phyloP scores from a whole-genome alignment of 2,888 invertebrate genomes.

The Dromius quadrimaculatus region DNA sequence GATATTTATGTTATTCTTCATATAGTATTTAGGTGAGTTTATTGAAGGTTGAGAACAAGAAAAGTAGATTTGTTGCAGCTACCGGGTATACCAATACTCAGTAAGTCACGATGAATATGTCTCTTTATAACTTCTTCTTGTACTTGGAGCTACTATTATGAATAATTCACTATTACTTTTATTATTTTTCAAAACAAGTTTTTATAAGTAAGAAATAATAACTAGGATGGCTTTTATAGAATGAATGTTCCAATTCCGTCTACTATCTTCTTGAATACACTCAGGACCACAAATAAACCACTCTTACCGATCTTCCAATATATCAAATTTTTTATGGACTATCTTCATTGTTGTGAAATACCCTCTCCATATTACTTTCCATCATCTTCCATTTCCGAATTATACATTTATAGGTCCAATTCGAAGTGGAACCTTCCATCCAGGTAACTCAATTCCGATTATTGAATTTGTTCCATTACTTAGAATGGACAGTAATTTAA shows the following conservation, averaged over 20 bases:
- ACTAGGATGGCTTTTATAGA: too few relatives aligned
- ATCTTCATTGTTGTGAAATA: too few relatives aligned
- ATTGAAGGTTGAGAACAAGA: background rate
- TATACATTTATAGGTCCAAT: slow-evolving; percentile 26
- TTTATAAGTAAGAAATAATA: too few relatives aligned
- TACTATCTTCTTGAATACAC: too few relatives aligned
- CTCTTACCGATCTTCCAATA: too few relatives aligned
- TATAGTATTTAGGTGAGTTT: slow-evolving; percentile 42
- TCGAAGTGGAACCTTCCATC: slow-evolving; percentile 6
- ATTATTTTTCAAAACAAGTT: too few relatives aligned
- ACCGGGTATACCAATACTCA: slow-evolving; percentile 26
- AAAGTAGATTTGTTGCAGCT: slow-evolving; percentile 14
- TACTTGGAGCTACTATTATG: slow-evolving; percentile 5
- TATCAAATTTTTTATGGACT: too few relatives aligned
- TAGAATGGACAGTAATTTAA: slow-evolving; percentile 45
- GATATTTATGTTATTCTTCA: slow-evolving; percentile 45
- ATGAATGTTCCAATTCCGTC: too few relatives aligned
- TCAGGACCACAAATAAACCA: too few relatives aligned
- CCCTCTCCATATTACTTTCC: too few relatives aligned
- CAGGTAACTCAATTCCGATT: slow-evolving; percentile 36
- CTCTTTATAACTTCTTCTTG: background rate
- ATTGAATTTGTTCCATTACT: slow-evolving; percentile 43
- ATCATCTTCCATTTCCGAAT: background rate
- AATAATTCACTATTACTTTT: slow-evolving; percentile 3
- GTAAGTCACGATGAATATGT: background rate